A percentile compares a stretch with the other conserved stretches of the same genome.
Evolutionary conservation across 2,797 vertebrate genomes (phyloP).

Genomic region (Psittacula derbiana): DNA sequence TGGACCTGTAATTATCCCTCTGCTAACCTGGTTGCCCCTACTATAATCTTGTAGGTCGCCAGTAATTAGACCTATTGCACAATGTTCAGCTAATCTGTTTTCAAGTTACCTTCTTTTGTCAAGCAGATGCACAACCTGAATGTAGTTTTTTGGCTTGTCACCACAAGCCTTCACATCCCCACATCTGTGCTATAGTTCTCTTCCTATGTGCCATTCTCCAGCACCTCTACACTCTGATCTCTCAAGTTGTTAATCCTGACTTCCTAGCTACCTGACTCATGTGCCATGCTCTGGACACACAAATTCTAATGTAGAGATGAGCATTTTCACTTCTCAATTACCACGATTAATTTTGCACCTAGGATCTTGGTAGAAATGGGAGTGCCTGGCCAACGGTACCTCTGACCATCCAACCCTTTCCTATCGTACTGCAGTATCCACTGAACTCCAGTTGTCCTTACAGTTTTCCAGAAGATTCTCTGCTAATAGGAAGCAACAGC

Average conservation of each 20-base stretch:
- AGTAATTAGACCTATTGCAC: neutral
- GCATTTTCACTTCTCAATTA: neutral
- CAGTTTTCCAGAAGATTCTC: neutral
- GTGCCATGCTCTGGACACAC: neutral
- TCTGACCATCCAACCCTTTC: neutral
- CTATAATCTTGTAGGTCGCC: neutral
- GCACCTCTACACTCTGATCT: neutral
- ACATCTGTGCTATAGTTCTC: neutral
- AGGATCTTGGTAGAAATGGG: neutral
- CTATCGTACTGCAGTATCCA: neutral
- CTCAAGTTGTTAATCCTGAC: neutral
- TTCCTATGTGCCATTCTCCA: fast-evolving
- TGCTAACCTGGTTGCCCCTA: neutral
- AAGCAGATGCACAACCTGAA: neutral
- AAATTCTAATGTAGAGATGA: neutral
- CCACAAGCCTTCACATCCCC: neutral
- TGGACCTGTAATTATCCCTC: neutral
- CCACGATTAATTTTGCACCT: neutral
- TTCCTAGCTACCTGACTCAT: neutral
- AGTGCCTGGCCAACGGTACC: neutral
- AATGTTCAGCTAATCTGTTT: neutral
- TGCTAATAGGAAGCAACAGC: neutral
- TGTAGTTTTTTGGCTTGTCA: neutral
- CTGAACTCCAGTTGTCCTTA: neutral
- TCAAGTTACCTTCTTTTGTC: neutral